Evolutionary conservation across 2,888 invertebrate genomes (phyloP).

Genomic region (Allophyes oxyacanthae): DNA sequence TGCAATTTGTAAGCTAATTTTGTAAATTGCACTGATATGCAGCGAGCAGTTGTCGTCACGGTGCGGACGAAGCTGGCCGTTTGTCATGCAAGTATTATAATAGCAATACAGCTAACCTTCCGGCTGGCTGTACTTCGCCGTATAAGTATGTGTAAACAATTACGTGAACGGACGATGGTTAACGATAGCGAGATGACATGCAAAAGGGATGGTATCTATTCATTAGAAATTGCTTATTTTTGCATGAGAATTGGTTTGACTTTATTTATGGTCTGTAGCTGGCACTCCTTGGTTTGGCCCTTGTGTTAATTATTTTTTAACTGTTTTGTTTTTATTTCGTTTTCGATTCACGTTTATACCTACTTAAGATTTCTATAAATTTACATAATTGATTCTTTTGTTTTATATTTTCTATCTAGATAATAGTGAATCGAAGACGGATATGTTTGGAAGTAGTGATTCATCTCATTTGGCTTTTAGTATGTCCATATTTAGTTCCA

Average conservation of each 20-base stretch:
- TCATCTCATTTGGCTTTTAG: slow-evolving; percentile 68
- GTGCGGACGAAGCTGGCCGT: slow-evolving; percentile 8
- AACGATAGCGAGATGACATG: slow-evolving; percentile 66
- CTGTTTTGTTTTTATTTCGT: slow-evolving; percentile 62
- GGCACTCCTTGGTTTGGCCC: slow-evolving; percentile 89
- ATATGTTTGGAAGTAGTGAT: slow-evolving; percentile 57
- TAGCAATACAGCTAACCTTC: slow-evolving; percentile 11
- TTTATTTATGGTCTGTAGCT: slow-evolving; percentile 83
- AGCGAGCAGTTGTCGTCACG: slow-evolving; percentile 21
- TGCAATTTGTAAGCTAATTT: slow-evolving; percentile 32
- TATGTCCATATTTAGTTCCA: slow-evolving; percentile 61
- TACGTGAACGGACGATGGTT: slow-evolving; percentile 22
- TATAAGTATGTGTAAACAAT: slow-evolving; percentile 13
- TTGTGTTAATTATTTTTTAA: slow-evolving; percentile 74
- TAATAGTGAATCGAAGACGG: slow-evolving; percentile 63
- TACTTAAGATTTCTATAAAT: slow-evolving; percentile 45
- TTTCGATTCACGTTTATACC: slow-evolving; percentile 58
- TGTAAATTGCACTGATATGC: slow-evolving; percentile 28
- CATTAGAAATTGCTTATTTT: slow-evolving; percentile 80
- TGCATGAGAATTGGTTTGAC: slow-evolving; percentile 81
- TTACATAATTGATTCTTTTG: slow-evolving; percentile 18
- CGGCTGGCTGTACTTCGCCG: slow-evolving; percentile 2
- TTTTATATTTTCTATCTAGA: slow-evolving; percentile 6
- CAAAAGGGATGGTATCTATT: slow-evolving; percentile 70
- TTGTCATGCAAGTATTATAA: slow-evolving; percentile 4